A percentile compares a stretch with the other conserved stretches of the same genome.
Conservation (phyloP, 2,797 vertebrate species). For the Parauchenoglanis ngamensis region DNA sequence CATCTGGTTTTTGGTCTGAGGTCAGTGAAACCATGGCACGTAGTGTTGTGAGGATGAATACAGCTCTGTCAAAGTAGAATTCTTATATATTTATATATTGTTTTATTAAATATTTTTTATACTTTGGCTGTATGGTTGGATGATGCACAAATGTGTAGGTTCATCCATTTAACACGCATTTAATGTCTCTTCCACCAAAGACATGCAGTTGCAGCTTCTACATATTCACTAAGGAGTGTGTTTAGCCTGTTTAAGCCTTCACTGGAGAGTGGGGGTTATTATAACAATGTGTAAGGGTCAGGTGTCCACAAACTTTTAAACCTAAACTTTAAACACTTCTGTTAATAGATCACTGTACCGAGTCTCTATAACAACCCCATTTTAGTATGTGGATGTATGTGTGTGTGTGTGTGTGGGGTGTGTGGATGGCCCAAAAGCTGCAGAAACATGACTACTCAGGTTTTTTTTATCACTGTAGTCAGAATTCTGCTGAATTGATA, state of each 20-base stretch:
- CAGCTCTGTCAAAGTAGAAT: not conserved
- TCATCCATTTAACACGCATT: not conserved
- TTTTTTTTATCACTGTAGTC: conserved; percentile 25
- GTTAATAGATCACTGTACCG: not conserved
- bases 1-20: not conserved
- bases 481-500: conserved; percentile 34
- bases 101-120: not conserved
- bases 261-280: not conserved
- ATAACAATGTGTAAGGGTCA: not conserved
- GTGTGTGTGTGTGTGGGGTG: not conserved
- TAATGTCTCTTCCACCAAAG: not conserved
- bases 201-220: not conserved
- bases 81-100: not conserved
- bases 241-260: not conserved
- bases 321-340: not conserved
- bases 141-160: not conserved
- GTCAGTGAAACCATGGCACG: not conserved
- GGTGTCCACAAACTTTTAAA: not conserved
- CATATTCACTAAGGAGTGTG: not conserved
- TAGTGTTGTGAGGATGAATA: not conserved
- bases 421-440: not conserved
- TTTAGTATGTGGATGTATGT: not conserved
- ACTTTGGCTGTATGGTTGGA: not conserved
- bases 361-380: not conserved
- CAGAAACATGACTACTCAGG: conserved; percentile 9